phyloP scores from a whole-genome alignment of 1,140 invertebrate species.

The Microplitis mediator region DNA sequence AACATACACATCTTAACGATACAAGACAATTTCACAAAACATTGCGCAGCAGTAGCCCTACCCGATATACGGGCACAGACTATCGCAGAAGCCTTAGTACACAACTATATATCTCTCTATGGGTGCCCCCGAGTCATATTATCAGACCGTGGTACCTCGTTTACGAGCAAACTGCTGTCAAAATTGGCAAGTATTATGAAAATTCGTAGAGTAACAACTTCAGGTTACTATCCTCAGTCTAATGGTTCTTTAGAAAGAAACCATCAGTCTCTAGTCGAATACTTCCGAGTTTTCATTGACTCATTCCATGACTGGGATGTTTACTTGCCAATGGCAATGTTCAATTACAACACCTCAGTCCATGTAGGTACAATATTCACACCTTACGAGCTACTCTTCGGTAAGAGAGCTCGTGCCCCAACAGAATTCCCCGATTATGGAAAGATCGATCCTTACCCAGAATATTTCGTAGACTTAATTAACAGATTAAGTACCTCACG shows the following conservation, averaged over 20 bases:
- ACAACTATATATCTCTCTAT: conserved; percentile 26
- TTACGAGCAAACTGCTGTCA: conserved; percentile 34
- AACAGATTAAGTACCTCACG: background rate
- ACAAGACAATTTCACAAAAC: conserved; percentile 45
- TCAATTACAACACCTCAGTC: conserved; percentile 4
- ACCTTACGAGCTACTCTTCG: conserved; percentile 6
- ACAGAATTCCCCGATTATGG: background rate
- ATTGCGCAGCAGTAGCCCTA: conserved; percentile 29
- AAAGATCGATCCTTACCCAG: background rate
- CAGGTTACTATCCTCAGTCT: conserved; percentile 18
- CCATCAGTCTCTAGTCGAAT: background rate
- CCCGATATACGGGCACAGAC: conserved; percentile 36
- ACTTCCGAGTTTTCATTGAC: background rate
- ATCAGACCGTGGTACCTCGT: conserved; percentile 39
- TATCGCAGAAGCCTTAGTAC: conserved; percentile 34
- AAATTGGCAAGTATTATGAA: conserved; percentile 37
- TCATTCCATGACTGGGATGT: background rate
- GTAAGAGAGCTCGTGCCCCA: background rate
- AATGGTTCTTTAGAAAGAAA: conserved; percentile 11
- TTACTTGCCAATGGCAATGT: conserved; percentile 10
- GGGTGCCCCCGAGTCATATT: conserved; percentile 40
- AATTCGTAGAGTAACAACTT: conserved; percentile 8
- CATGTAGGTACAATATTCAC: conserved; percentile 5
- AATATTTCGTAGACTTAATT: background rate
- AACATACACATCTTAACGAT: conserved; percentile 32